Evolutionary conservation across 2,888 invertebrate genomes (phyloP).

Genomic region (Apoda limacodes): DNA sequence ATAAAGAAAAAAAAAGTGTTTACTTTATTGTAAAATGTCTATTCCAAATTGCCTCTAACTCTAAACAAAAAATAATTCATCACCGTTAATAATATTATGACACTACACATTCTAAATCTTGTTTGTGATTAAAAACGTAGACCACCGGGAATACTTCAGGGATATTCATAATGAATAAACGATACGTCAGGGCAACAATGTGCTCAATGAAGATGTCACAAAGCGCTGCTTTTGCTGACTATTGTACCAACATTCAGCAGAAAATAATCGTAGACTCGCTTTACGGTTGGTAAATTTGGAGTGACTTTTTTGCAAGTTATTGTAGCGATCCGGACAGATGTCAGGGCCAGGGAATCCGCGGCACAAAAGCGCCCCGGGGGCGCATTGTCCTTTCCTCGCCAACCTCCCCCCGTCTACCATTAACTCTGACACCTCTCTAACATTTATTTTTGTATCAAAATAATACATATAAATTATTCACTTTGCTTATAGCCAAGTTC

Average conservation of each 20-base stretch:
- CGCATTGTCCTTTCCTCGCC: constrained; percentile 52
- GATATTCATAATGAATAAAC: constrained; percentile 48
- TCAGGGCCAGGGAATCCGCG: constrained; percentile 57
- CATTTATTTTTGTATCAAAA: constrained; percentile 57
- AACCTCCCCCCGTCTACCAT: constrained; percentile 50
- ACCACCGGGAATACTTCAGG: constrained; percentile 43
- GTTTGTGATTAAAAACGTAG: constrained; percentile 23
- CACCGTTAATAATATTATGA: constrained; percentile 53
- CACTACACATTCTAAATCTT: constrained; percentile 29
- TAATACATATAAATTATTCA: constrained; percentile 57
- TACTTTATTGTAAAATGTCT: too few species aligned
- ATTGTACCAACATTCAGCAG: constrained; percentile 43
- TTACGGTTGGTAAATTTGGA: constrained; percentile 51
- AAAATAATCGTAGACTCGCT: constrained; percentile 49
- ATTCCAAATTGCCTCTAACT: too few species aligned
- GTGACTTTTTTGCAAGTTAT: constrained; percentile 65
- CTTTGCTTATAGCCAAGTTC: constrained; percentile 54
- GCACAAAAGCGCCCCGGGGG: constrained; percentile 63
- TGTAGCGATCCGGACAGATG: constrained; percentile 67
- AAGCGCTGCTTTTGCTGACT: constrained; percentile 25
- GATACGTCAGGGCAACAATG: constrained; percentile 57
- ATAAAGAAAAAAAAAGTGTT: too few species aligned
- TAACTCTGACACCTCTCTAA: constrained; percentile 62
- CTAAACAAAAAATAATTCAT: too few species aligned
- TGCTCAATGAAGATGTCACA: constrained; percentile 47